phyloP scores from a whole-genome alignment of 1,140 invertebrate genomes.

The Samia ricini region DNA sequence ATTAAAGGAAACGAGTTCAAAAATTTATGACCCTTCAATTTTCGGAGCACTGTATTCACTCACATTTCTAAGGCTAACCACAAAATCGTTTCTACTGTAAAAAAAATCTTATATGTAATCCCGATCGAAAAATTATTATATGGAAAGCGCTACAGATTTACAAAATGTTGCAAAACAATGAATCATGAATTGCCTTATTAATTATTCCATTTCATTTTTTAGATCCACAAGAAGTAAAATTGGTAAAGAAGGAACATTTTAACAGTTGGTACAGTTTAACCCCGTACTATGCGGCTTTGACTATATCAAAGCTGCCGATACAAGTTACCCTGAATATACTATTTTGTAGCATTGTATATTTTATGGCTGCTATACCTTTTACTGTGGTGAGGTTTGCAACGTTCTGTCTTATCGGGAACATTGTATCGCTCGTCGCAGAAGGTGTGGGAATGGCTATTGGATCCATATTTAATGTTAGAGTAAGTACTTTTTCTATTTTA shows the following conservation, averaged over 20 bases:
- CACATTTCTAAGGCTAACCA: no score
- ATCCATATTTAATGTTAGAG: slow-evolving; percentile 81
- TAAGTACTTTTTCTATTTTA: slow-evolving; percentile 57
- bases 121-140: no score
- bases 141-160: no score
- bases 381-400: slow-evolving; percentile 74
- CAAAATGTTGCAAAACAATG: no score
- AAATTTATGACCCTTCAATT: no score
- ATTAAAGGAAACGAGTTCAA: no score
- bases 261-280: slow-evolving; percentile 90
- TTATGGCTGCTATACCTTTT: slow-evolving; percentile 79
- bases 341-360: slow-evolving; percentile 79
- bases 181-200: no score
- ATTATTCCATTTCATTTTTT: slow-evolving; percentile 24
- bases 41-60: no score
- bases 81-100: no score
- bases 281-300: slow-evolving; percentile 88
- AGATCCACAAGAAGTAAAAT: slow-evolving; percentile 89
- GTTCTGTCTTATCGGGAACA: slow-evolving; percentile 78
- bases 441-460: slow-evolving; percentile 82
- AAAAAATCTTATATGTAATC: no score
- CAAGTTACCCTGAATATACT: slow-evolving; percentile 79
- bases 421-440: slow-evolving; percentile 80
- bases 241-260: slow-evolving; percentile 89
- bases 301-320: slow-evolving; percentile 81